Evolutionary conservation across 2,888 invertebrate genomes (phyloP).

Genomic region (Flabesymbios commensalis): DNA sequence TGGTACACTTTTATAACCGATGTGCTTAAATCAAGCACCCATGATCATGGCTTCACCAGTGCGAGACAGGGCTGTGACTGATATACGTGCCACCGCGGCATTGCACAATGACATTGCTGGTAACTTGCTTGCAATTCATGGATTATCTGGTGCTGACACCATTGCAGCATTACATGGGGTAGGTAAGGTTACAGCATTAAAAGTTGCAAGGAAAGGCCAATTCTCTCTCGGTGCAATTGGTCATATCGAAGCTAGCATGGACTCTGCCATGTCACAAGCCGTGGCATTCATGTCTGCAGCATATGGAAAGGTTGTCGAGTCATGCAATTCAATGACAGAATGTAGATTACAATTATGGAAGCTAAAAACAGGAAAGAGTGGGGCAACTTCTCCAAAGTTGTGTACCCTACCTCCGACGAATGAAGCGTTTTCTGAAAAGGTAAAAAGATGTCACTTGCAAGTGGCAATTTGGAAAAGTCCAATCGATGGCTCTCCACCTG

Average conservation of each 20-base stretch:
- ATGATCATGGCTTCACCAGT: constrained; percentile 19
- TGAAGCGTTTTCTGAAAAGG: constrained; percentile 12
- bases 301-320: constrained; percentile 11
- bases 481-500: neutral
- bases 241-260: constrained; percentile 2
- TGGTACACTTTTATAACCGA: constrained; percentile 10
- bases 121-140: constrained; percentile 1
- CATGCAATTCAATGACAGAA: constrained; percentile 12
- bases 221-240: constrained; percentile 1
- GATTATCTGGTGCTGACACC: neutral
- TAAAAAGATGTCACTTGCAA: constrained; percentile 5
- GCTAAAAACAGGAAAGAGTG: constrained; percentile 2
- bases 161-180: constrained; percentile 9
- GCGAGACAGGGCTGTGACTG: constrained; percentile 4
- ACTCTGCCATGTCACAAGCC: neutral
- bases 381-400: constrained; percentile 8
- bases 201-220: constrained; percentile 8
- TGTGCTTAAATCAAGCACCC: neutral
- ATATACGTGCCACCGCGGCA: constrained; percentile 10
- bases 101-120: constrained; percentile 5
- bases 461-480: constrained; percentile 7
- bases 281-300: constrained; percentile 7
- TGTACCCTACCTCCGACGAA: constrained; percentile 13
- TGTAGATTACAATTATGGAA: neutral
- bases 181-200: constrained; percentile 7